Conservation (phyloP, 2,113 vertebrate genomes). For the Narcine bancroftii region DNA sequence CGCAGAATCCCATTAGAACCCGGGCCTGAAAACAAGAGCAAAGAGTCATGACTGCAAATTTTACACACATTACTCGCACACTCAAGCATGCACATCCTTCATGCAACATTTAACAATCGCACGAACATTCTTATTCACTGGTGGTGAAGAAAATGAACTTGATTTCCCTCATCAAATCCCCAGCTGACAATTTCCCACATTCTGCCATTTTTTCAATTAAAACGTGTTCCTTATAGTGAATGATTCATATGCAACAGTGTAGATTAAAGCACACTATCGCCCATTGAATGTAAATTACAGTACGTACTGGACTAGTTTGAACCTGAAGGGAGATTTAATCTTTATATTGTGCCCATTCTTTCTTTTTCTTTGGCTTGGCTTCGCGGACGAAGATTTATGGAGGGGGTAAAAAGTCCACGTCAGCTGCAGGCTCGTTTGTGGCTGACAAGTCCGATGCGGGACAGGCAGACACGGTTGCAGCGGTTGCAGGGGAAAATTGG, state of each 20-base stretch:
- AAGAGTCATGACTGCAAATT: background rate
- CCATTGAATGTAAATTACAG: slow-evolving; percentile 16
- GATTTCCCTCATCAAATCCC: slow-evolving; percentile 30
- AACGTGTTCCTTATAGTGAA: background rate
- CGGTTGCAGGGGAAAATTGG: too few species aligned
- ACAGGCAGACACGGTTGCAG: too few species aligned
- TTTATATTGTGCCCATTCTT: slow-evolving; percentile 3
- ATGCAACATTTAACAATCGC: slow-evolving; percentile 29
- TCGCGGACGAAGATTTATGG: too few species aligned
- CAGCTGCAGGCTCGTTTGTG: too few species aligned
- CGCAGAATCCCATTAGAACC: background rate
- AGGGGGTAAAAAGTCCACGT: too few species aligned
- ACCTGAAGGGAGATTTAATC: slow-evolving; percentile 29
- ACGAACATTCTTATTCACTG: slow-evolving; percentile 8
- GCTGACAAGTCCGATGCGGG: too few species aligned
- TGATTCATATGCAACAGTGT: slow-evolving; percentile 22
- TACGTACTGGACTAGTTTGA: background rate
- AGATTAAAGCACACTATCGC: slow-evolving; percentile 19
- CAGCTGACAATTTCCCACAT: slow-evolving; percentile 14
- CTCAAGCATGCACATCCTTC: slow-evolving; percentile 19
- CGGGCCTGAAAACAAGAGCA: background rate
- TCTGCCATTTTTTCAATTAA: slow-evolving; percentile 36
- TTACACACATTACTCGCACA: slow-evolving; percentile 3
- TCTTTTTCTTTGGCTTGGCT: too few species aligned
- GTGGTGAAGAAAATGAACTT: background rate